Evolutionary conservation across 2,797 vertebrate genomes (phyloP).

Genomic region (Malurus splendens): DNA sequence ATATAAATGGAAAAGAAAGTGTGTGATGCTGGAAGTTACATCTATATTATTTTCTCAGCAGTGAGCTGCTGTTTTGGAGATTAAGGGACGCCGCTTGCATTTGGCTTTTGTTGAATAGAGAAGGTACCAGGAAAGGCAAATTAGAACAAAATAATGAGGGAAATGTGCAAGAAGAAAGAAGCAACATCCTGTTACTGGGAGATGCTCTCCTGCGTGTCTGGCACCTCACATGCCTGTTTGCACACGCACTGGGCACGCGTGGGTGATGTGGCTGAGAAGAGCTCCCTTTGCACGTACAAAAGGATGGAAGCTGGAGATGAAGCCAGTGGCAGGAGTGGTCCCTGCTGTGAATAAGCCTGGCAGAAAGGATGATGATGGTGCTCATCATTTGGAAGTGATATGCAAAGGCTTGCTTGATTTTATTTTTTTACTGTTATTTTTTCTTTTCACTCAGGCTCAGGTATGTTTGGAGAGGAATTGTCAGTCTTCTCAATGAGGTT

Average conservation of each 20-base stretch:
- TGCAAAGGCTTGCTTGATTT: background rate
- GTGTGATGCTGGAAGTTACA: conserved; percentile 73
- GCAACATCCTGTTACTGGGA: background rate
- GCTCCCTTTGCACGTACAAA: background rate
- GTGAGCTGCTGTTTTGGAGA: conserved; percentile 73
- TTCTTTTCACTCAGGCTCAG: background rate
- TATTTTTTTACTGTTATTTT: background rate
- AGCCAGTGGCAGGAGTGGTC: background rate
- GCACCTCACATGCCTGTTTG: background rate
- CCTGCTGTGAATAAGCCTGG: background rate
- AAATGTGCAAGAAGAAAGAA: conserved; percentile 37
- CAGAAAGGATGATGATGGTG: background rate
- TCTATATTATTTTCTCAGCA: conserved; percentile 79
- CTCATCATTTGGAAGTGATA: background rate
- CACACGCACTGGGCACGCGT: rapidly evolving
- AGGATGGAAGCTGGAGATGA: background rate
- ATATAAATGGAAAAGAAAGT: conserved; percentile 82
- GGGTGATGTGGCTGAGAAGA: background rate
- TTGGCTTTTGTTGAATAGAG: conserved; percentile 71
- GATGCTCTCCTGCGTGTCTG: background rate
- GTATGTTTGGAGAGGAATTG: background rate
- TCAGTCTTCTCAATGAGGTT: background rate
- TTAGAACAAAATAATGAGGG: conserved; percentile 66
- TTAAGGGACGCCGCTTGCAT: conserved; percentile 68
- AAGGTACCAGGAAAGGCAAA: conserved; percentile 64